phyloP scores from a whole-genome alignment of 2,113 vertebrate species.

The Rissa tridactyla region DNA sequence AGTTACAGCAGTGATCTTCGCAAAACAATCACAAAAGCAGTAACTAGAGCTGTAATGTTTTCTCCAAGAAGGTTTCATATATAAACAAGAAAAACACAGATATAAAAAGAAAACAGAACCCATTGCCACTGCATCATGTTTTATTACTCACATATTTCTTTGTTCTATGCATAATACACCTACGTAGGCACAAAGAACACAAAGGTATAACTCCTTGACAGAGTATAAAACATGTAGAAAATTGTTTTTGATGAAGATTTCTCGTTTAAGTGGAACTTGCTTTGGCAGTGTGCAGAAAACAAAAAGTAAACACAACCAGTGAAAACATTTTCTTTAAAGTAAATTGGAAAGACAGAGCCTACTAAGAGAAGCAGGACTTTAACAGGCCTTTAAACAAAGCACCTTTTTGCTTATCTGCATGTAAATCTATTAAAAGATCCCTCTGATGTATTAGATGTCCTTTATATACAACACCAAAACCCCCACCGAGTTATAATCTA shows the following conservation, averaged over 20 bases:
- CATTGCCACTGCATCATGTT: background rate
- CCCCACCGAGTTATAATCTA: background rate
- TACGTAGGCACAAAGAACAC: background rate
- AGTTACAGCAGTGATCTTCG: background rate
- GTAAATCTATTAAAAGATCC: background rate
- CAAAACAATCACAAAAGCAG: background rate
- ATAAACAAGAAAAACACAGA: background rate
- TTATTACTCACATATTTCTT: background rate
- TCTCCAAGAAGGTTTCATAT: background rate
- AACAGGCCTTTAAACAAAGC: background rate
- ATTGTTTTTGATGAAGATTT: background rate
- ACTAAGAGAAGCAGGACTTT: background rate
- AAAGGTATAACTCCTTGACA: background rate
- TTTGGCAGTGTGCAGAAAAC: background rate
- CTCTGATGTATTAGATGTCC: background rate
- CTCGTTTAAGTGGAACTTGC: background rate
- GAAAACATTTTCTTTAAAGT: background rate
- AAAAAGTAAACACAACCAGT: background rate
- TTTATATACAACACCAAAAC: background rate
- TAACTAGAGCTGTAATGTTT: background rate
- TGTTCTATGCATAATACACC: background rate
- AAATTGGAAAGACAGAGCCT: background rate
- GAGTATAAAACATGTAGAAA: background rate
- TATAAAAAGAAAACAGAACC: background rate
- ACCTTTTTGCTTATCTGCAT: background rate